These are phyloP conservation scores for Nasonia longicornis DNA, from an alignment of 1,140 invertebrate species.

Conservation along the genomic window DNA sequence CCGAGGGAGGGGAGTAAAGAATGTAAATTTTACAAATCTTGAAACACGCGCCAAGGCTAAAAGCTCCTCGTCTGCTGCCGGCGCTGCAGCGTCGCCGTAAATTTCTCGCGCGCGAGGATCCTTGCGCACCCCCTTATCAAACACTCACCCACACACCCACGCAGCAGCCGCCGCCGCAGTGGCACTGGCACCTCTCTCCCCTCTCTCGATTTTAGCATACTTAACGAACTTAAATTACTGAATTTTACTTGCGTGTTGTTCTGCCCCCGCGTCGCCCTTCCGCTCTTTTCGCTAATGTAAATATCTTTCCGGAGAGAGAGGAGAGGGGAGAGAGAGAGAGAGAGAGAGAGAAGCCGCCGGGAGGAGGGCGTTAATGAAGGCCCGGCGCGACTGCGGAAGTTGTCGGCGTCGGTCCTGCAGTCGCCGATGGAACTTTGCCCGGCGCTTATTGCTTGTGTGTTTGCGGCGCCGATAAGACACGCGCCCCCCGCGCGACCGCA, in stretches of 20 bases:
- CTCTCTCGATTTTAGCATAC: conserved; percentile 38
- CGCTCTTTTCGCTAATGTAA: conserved; percentile 33
- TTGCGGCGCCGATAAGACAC: neutral
- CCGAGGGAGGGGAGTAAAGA: conserved; percentile 11
- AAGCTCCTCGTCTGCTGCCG: neutral
- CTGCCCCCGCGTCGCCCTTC: neutral
- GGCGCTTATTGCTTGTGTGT: neutral
- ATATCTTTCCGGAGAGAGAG: conserved; percentile 25
- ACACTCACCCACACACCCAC: neutral
- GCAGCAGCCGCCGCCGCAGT: neutral
- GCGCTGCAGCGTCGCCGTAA: neutral
- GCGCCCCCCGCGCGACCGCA: no score
- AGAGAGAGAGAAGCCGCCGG: neutral
- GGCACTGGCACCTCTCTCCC: no score
- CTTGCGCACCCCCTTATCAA: neutral
- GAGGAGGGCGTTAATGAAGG: conserved; percentile 23
- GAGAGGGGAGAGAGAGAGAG: neutral
- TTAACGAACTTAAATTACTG: conserved; percentile 41
- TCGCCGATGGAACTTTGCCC: conserved; percentile 5
- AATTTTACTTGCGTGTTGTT: conserved; percentile 29
- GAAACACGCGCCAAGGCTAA: conserved; percentile 22
- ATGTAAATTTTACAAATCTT: conserved; percentile 44
- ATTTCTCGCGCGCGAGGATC: neutral
- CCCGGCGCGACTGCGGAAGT: neutral
- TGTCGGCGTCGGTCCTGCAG: neutral